These are phyloP conservation scores for Pyrrhura leucotis DNA, from an alignment of 2,797 vertebrate genomes.

Conservation along the genomic window DNA sequence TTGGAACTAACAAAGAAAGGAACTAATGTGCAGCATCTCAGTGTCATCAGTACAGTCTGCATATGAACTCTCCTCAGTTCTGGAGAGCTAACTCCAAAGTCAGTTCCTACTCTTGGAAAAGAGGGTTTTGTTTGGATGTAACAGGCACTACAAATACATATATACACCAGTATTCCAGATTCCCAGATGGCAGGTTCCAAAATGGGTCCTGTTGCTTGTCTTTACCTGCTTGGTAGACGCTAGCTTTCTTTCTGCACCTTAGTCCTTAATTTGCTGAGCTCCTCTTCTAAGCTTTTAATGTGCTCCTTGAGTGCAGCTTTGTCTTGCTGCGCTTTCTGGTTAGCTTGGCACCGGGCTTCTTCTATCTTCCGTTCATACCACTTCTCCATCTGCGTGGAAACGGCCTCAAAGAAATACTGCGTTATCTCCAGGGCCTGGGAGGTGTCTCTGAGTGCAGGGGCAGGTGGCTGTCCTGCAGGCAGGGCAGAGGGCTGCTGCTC, in stretches of 20 bases:
- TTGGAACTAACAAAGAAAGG: background rate
- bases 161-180: background rate
- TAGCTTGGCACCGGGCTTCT: conserved; percentile 88
- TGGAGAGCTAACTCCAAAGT: background rate
- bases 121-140: background rate
- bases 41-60: background rate
- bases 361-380: conserved; percentile 97
- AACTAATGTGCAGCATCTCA: conserved; percentile 29
- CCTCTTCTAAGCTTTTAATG: conserved; percentile 89
- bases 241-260: conserved; percentile 84
- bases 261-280: conserved; percentile 87
- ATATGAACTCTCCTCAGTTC: background rate
- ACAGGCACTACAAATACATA: conserved; percentile 5
- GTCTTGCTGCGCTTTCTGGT: conserved; percentile 87
- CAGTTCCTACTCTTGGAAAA: conserved; percentile 1
- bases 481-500: background rate
- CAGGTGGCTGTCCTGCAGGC: conserved; percentile 24
- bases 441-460: conserved; percentile 77
- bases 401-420: conserved; percentile 94
- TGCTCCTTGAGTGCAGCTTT: conserved; percentile 84
- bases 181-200: background rate
- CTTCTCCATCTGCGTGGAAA: conserved; percentile 95
- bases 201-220: background rate
- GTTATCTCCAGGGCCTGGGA: conserved; percentile 92
- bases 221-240: background rate